These are phyloP conservation scores for Drosophila demipolita DNA, from an alignment of 2,888 invertebrate species.

Conservation along the genomic window DNA sequence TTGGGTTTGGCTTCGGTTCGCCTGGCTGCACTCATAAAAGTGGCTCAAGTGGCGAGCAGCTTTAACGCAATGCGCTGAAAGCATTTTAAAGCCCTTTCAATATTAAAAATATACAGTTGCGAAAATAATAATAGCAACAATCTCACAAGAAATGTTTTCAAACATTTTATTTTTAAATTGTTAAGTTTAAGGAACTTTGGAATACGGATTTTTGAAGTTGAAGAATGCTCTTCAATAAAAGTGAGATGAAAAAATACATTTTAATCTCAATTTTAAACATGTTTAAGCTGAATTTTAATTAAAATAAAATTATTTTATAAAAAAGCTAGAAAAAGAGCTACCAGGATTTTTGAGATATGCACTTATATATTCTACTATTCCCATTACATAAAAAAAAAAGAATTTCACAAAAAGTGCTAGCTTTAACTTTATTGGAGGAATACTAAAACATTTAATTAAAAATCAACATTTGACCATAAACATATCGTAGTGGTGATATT, in stretches of 20 bases:
- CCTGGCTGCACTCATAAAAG: conserved; percentile 65
- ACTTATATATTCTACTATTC: not conserved
- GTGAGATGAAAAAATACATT: not conserved
- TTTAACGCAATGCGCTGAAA: conserved; percentile 63
- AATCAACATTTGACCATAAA: not conserved
- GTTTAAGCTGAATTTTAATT: not conserved
- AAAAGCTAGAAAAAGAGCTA: rapidly evolving
- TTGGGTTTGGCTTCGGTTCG: conserved; percentile 44
- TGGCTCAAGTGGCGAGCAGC: conserved; percentile 71
- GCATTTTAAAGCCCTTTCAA: conserved; percentile 60
- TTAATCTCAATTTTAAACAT: not conserved
- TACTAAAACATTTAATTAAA: not conserved
- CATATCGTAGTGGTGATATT: not conserved
- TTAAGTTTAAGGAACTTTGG: not conserved
- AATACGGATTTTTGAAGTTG: not conserved
- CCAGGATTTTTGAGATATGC: rapidly evolving
- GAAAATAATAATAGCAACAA: not conserved
- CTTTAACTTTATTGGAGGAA: not conserved
- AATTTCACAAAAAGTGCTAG: not conserved
- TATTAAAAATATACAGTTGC: not conserved
- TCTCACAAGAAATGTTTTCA: not conserved
- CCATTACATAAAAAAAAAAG: not conserved
- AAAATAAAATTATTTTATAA: not conserved
- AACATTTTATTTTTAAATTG: not conserved
- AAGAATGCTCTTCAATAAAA: not conserved